Base-by-base conservation (phyloP, 2,113 vertebrate genomes). In the Tychaedon coryphoeus region DNA sequence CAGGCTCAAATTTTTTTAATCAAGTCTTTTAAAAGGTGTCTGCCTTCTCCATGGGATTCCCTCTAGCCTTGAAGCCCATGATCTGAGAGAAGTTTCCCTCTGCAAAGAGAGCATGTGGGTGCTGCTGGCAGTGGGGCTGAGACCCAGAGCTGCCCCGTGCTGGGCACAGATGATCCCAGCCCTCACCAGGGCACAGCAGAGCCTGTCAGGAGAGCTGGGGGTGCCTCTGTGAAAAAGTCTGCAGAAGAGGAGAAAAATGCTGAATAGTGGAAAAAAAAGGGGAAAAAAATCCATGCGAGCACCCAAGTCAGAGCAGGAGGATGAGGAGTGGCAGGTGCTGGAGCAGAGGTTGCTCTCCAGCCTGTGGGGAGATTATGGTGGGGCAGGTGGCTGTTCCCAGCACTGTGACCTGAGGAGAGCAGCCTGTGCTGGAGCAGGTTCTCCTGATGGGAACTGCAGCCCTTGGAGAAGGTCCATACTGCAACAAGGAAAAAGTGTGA, bases 141-240 rank as follows among this genome's bases (percentile, higher is more conserved):
- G 40, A 34, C 15, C 9, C 0, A 1, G 40, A 11, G 53, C 60
- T 53, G 60, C 23, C 26, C 43, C 0, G 0, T 18, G 33, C 62
- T 0, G 0, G 66, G 5, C 12, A 2, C 3, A 2, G 47, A 47
- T 11, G 8, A 18, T 56, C 61, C 54, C 73, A 50, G 36, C 25
- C 38, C 25, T 6, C 34, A 3, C 42, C 48, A 48, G 76, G 47
- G 26, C 58, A 36, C 43, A 36, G 61, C 18, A 2, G 22, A 82
- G 47, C 40, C 61, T 43, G 1, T 12, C 56, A 34, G 47, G 25
- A 79, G 17, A n/a, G 50, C 65, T 43, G 47, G 16, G 9, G 11
- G 1, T 6, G 9, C 50, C n/a, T 69, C 45, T 20, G 28, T 34
- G 42, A 54, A 58, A 67, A 38, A 0, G 0, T 10, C 5, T 18